Conservation (phyloP, 2,113 vertebrate genomes). For the Arothron firmamentum region DNA sequence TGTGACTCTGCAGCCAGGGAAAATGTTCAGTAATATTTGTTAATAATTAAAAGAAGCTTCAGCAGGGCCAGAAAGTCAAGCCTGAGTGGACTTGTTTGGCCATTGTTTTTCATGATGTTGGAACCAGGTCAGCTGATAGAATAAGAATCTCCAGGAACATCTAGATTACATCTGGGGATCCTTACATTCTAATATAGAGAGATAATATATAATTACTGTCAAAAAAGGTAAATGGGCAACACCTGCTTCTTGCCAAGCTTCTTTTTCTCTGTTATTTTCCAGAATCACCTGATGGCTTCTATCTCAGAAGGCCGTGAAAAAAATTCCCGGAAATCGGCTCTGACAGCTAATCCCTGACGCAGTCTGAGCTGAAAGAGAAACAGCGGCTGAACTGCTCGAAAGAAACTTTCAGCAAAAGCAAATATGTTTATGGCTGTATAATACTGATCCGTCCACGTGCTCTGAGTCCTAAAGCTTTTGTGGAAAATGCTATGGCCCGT, state of each 20-base stretch:
- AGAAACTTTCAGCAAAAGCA: conserved; percentile 17
- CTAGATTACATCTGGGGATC: no score
- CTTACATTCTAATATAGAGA: no score
- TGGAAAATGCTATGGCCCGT: background rate
- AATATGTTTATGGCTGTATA: conserved; percentile 40
- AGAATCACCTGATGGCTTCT: conserved; percentile 17
- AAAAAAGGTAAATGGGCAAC: no score
- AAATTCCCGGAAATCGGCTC: background rate
- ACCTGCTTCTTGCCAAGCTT: no score
- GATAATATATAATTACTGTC: background rate
- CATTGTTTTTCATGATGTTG: no score
- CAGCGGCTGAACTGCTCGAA: conserved; percentile 14
- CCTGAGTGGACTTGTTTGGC: no score
- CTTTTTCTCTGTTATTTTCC: no score
- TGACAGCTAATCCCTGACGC: conserved; percentile 35
- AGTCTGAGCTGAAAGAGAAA: conserved; percentile 26
- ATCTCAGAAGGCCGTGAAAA: background rate
- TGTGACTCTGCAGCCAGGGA: background rate
- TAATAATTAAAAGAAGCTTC: no score
- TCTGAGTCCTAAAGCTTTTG: conserved; percentile 7
- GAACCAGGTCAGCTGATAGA: background rate
- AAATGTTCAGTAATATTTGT: no score
- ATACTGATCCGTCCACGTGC: conserved; percentile 14
- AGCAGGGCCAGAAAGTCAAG: no score
- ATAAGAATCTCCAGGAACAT: background rate